These are phyloP conservation scores for Drosophila austrosaltans DNA, from an alignment of 2,888 invertebrate species.

Conservation along the genomic window DNA sequence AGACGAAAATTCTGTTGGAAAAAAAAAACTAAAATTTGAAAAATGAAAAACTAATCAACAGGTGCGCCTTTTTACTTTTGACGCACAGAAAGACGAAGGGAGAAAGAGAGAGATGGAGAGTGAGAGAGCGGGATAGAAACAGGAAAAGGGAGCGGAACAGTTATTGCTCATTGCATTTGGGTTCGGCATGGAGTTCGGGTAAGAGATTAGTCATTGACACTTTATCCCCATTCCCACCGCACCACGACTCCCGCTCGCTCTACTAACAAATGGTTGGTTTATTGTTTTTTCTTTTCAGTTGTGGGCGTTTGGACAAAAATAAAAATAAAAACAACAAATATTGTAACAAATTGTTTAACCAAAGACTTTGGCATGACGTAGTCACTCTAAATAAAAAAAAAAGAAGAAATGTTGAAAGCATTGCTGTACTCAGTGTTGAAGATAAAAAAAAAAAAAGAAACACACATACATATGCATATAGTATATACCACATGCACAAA, in stretches of 20 bases:
- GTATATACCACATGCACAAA: constrained; percentile 15
- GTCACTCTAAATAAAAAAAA: constrained; percentile 22
- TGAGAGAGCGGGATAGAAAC: constrained; percentile 9
- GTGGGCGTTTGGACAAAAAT: constrained; percentile 22
- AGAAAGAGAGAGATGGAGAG: neutral
- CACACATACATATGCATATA: constrained; percentile 20
- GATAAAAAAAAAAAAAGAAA: constrained; percentile 21
- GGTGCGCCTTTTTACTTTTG: constrained; percentile 69
- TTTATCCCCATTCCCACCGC: constrained; percentile 23
- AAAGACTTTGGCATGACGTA: constrained; percentile 40
- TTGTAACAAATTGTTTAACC: constrained; percentile 23
- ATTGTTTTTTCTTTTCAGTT: constrained; percentile 32
- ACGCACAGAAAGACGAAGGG: constrained; percentile 37
- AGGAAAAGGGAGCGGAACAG: constrained; percentile 39
- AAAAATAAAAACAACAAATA: neutral
- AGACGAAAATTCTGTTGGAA: constrained; percentile 39
- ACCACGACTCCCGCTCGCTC: constrained; percentile 11
- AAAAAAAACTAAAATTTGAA: constrained; percentile 31
- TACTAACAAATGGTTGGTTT: neutral
- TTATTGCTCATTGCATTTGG: constrained; percentile 31
- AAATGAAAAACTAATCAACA: constrained; percentile 52
- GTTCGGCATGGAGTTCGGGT: constrained; percentile 9
- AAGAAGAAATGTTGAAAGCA: constrained; percentile 28
- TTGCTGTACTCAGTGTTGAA: neutral
- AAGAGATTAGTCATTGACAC: constrained; percentile 54